Conservation (phyloP, 2,113 vertebrate genomes). For the Perca fluviatilis region DNA sequence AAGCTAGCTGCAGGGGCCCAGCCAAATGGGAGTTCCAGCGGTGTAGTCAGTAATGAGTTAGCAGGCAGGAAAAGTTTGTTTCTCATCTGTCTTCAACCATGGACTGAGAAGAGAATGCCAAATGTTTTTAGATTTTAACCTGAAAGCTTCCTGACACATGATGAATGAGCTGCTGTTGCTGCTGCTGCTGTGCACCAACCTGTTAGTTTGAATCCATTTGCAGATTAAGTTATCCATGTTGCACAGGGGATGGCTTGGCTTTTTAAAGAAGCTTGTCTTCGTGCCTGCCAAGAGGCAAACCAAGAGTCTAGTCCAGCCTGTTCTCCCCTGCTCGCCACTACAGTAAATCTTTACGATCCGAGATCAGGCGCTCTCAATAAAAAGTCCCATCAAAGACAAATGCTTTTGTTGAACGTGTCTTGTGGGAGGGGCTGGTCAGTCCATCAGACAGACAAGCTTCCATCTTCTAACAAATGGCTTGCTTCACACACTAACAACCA, state of each 20-base stretch:
- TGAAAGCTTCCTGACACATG: slow-evolving; percentile 19
- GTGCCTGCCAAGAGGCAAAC: slow-evolving; percentile 7
- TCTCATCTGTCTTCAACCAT: slow-evolving; percentile 41
- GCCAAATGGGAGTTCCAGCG: slow-evolving; percentile 44
- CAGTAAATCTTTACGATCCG: slow-evolving; percentile 61
- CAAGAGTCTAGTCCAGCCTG: slow-evolving; percentile 6
- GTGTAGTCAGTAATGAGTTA: not conserved
- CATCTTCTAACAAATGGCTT: slow-evolving; percentile 25
- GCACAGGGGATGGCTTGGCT: slow-evolving; percentile 1
- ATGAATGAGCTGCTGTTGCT: slow-evolving; percentile 46
- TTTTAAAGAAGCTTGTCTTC: not conserved
- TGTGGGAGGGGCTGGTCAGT: slow-evolving; percentile 15
- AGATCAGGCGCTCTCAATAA: slow-evolving; percentile 57
- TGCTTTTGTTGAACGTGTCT: slow-evolving; percentile 51
- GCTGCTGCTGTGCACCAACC: slow-evolving; percentile 9
- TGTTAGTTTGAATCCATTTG: slow-evolving; percentile 26
- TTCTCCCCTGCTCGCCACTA: not conserved
- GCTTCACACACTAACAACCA: slow-evolving; percentile 11
- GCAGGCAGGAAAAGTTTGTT: slow-evolving; percentile 47
- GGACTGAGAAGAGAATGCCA: not conserved
- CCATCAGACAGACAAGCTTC: slow-evolving; percentile 23
- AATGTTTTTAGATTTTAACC: slow-evolving; percentile 27
- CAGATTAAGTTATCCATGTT: slow-evolving; percentile 25
- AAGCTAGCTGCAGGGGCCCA: slow-evolving; percentile 60
- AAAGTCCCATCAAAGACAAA: slow-evolving; percentile 49